Evolutionary conservation across 2,888 invertebrate species (phyloP), one percentile per base, ranked within the genome.

Genomic region (Diaperis boleti): DNA sequence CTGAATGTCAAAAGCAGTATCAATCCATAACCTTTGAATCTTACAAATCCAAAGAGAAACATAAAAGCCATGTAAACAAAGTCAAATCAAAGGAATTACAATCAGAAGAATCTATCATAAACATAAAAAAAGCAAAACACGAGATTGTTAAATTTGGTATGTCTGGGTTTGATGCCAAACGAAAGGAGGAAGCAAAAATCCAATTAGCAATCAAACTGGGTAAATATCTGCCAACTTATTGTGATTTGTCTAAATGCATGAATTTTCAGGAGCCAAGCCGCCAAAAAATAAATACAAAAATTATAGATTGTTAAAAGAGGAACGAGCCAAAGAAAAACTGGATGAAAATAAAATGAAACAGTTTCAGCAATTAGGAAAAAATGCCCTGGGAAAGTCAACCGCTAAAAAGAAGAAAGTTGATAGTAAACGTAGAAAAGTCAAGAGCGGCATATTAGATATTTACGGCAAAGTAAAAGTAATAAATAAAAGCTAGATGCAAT

Each of bases 111-210:
- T 82, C 91, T 65, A 90, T 92, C 71, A 87, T 95, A 72, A 90
- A 92, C 71, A 87, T 95, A 72, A 92, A 92, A 71, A 87, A 84
- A 73, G 89, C 91, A 1, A 86, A 92, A 50, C 89, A 90, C 79
- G 95, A 96, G 77, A 87, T 96, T 2, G 87, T 92, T 4, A 93
- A 91, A 75, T 92, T 95, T 79, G 94, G 93, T 22, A 90, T 92
- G 82, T 87, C 88, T 17, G 93, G 92, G 52, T 88, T 94, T 56
- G 85, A 88, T 59, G 83, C 87, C 1, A 83, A 85, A 6, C 88
- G 90, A 74, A 91, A 92, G 73, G 86, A 89, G 71, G 88, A 91
- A 78, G 92, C 92, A n/a, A 91, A 92, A 83, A 86, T 91, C 37
- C 88, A 89, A 2, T 81, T 92, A 10, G 89, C 92, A 0, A 86